Evolutionary conservation across 2,113 vertebrate genomes (phyloP).

Genomic region (Ahaetulla prasina): DNA sequence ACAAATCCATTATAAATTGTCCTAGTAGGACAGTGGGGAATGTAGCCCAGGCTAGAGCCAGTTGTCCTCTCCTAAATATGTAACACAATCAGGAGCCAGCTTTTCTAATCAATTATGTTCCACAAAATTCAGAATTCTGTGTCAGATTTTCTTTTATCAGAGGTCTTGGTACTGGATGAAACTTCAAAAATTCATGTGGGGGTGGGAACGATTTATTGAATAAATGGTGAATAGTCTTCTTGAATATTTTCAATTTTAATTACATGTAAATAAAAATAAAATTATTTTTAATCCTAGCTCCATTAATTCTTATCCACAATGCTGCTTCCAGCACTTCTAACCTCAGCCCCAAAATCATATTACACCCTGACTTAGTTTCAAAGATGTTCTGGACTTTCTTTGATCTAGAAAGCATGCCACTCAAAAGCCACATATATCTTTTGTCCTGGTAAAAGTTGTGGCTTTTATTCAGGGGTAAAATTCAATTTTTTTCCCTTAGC

Average conservation of each 20-base stretch:
- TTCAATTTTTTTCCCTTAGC: too few species aligned
- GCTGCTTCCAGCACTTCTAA: background rate
- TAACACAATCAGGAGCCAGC: background rate
- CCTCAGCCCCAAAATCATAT: background rate
- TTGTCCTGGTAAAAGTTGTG: background rate
- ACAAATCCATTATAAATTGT: background rate
- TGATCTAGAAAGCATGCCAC: background rate
- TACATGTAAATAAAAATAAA: background rate
- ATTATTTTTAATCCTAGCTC: background rate
- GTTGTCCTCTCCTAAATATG: background rate
- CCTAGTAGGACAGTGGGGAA: background rate
- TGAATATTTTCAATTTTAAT: background rate
- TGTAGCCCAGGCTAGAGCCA: background rate
- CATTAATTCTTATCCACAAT: background rate
- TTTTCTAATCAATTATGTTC: background rate
- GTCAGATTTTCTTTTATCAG: background rate
- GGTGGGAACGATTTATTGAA: background rate
- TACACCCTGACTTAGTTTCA: background rate
- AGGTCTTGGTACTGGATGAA: background rate
- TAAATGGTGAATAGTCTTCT: background rate
- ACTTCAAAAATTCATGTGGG: background rate
- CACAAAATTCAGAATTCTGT: background rate
- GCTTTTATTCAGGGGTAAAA: background rate
- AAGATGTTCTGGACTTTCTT: background rate
- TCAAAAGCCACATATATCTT: background rate